phyloP scores from a whole-genome alignment of 2,113 vertebrate genomes.

The Spheniscus mendiculus region DNA sequence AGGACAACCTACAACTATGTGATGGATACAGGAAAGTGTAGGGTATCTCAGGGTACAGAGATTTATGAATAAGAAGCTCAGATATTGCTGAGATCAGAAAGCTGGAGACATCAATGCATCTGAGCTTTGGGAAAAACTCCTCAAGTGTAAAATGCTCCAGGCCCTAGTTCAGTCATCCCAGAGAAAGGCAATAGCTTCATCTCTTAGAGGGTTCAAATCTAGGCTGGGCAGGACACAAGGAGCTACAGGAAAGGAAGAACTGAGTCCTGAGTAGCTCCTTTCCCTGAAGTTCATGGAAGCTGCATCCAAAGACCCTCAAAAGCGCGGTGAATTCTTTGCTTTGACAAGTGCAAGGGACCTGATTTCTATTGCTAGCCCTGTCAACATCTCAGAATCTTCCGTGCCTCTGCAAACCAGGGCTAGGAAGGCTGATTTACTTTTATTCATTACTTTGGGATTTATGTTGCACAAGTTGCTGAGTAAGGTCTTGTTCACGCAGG shows the following conservation, averaged over 20 bases:
- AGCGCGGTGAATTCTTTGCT: background rate
- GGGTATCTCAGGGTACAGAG: background rate
- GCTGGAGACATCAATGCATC: background rate
- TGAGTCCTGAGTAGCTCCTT: background rate
- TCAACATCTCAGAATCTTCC: background rate
- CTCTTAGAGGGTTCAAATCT: background rate
- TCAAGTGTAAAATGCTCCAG: background rate
- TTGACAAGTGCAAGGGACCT: background rate
- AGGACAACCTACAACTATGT: background rate
- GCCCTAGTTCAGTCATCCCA: background rate
- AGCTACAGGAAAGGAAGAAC: background rate
- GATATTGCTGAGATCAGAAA: background rate
- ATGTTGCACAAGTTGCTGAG: background rate
- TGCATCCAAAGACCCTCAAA: background rate
- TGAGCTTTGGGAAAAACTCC: background rate
- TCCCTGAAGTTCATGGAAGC: background rate
- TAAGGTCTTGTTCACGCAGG: background rate
- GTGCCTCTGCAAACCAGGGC: background rate
- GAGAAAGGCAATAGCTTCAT: background rate
- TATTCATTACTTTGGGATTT: background rate
- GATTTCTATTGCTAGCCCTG: slow-evolving; percentile 22
- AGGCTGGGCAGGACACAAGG: background rate
- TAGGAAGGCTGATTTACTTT: slow-evolving; percentile 14
- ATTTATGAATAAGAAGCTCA: background rate
- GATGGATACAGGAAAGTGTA: background rate